Conservation (phyloP, 1,140 invertebrate species). For the Acromyrmex heyeri region DNA sequence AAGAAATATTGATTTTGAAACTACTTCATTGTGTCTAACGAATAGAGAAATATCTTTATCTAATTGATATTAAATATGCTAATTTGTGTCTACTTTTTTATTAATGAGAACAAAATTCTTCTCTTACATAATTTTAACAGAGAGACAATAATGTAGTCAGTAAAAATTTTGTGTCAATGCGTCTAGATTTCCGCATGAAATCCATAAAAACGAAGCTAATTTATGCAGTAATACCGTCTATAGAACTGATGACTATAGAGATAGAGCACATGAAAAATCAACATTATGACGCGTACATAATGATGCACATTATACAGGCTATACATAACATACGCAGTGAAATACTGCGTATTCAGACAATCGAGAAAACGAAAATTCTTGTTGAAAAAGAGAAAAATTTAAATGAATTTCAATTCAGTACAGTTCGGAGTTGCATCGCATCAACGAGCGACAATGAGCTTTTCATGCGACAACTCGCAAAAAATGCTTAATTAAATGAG, state of each 20-base stretch:
- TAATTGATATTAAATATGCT: neutral
- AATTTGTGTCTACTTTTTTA: neutral
- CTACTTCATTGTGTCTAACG: neutral
- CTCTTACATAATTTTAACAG: neutral
- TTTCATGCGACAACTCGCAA: neutral
- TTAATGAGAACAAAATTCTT: neutral
- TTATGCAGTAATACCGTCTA: slow-evolving; percentile 27
- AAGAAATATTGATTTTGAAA: neutral
- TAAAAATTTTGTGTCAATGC: neutral
- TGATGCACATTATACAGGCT: slow-evolving; percentile 12
- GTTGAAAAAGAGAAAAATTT: neutral
- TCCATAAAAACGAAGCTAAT: slow-evolving; percentile 1
- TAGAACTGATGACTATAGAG: slow-evolving; percentile 26
- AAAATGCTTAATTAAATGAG: neutral
- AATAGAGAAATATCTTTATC: neutral
- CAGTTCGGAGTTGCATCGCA: slow-evolving; percentile 15
- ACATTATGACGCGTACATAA: slow-evolving; percentile 10
- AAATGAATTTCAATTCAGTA: slow-evolving; percentile 28
- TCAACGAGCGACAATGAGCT: slow-evolving; percentile 17
- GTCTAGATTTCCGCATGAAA: neutral
- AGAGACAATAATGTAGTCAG: neutral
- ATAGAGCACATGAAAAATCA: slow-evolving; percentile 48
- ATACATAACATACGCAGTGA: neutral
- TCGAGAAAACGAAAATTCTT: neutral
- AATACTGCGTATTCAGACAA: neutral